Base-by-base conservation (phyloP, 2,888 invertebrate species). In the Sesia bembeciformis region DNA sequence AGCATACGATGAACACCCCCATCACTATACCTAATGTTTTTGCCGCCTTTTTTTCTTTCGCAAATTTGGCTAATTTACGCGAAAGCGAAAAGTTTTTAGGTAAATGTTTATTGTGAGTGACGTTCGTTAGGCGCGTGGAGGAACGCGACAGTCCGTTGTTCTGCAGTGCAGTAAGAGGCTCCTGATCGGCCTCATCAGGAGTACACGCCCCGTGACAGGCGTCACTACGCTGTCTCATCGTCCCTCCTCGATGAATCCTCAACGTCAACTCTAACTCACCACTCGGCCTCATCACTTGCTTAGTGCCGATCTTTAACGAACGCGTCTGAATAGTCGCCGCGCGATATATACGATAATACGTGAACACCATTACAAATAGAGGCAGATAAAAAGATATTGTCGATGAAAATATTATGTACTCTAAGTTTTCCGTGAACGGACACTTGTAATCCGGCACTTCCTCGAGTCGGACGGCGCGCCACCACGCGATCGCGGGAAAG, bases 331-430 rank as follows among this genome's bases (percentile, higher is more conserved):
- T 94, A 3, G 96, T 95, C 4, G 98, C 98, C 3, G 98, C 98
- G 51, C 96, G 91, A 85, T 98, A 98, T 67, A 98, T 98, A 64
- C 96, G 93, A 81, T 96, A 98, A 81, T 99, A 99, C 4, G 98
- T 98, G 83, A 98, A 98, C 62, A 99, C 96, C 97, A 99, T 99
- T 56, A 99, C 96, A 78, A 97, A 93, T 40, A 99, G 90, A 40
- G 99, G 99, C 65, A 98, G 91, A 83, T 99, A 99, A 88, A 99
- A 99, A 38, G 98, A 98, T 72, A 99, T 97, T 61, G 97, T 95
- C 52, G 98, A 98, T 7, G 98, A 98, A 89, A 99, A 98, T 76
- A 98, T 95, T 62, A 99, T 91, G 82, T 99, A 99, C 58, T 97
- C 97, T 67, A 97, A 91, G 84, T 98, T 97, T 82, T 98, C 98